Evolutionary conservation across 2,888 invertebrate genomes (phyloP), one percentile per base, ranked within the genome.

Genomic region (Arrhopalites spinosus): DNA sequence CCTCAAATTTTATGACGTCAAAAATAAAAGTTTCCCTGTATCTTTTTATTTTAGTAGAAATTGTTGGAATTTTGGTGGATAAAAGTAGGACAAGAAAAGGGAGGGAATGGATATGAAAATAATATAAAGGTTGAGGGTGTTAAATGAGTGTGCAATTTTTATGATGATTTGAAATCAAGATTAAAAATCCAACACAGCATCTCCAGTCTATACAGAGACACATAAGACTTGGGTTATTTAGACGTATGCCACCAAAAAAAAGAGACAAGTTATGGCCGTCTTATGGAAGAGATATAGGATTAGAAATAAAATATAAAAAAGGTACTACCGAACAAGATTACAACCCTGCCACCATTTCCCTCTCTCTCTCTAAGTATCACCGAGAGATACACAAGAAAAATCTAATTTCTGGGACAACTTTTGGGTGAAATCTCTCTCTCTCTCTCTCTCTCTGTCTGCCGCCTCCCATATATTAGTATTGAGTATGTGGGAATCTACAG

Each of bases 81-180:
- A n/a, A n/a, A n/a, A n/a, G n/a, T n/a, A n/a, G n/a, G n/a, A n/a
- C n/a, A n/a, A n/a, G n/a, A n/a, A n/a, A n/a, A n/a, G 36, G 5
- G 36, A 36, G 36, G 36, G 36, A n/a, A n/a, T n/a, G n/a, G n/a
- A n/a, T n/a, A n/a, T 36, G 36, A 7, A 36, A 36, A 36, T 11
- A 11, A 36, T 3, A 36, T 36, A 36, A 11, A 36, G 36, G 11
- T 11, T 3, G 36, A 36, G 36, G 3, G 36, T 3, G 36, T 11
- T n/a, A n/a, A n/a, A n/a, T n/a, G n/a, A n/a, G 25, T 29, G 53
- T 36, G 43, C 47, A 47, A 69, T 69, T 29, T 53, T 69, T 53
- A 69, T 27, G 53, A 69, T 69, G 47, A 69, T 69, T 69, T 53
- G 69, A 69, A 45, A 67, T 67, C 45, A 23, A 47, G 68, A 68